These are phyloP conservation scores for Drosophila ohnishii DNA, from an alignment of 1,140 invertebrate species.

Conservation along the genomic window DNA sequence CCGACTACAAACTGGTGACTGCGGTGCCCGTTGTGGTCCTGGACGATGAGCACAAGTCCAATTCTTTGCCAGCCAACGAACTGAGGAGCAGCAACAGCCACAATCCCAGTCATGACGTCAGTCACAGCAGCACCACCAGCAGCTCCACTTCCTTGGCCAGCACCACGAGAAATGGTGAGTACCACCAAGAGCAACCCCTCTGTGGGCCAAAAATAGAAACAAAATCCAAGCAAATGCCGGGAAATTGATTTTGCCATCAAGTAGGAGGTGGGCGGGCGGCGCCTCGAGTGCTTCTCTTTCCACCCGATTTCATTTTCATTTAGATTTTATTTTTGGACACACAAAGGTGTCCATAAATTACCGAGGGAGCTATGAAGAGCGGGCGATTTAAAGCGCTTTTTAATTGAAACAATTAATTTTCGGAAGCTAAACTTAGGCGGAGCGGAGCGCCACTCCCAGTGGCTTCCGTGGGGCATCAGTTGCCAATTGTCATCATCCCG, in stretches of 20 bases:
- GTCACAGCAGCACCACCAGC: conserved; percentile 34
- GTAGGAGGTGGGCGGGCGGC: conserved; percentile 6
- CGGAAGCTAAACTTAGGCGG: conserved; percentile 31
- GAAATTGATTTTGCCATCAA: conserved; percentile 63
- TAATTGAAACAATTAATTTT: conserved; percentile 52
- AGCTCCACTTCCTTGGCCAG: conserved; percentile 50
- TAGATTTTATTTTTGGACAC: conserved; percentile 25
- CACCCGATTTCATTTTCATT: conserved; percentile 14
- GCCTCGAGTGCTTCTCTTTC: conserved; percentile 25
- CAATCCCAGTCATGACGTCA: conserved; percentile 31
- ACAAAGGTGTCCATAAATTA: conserved; percentile 43
- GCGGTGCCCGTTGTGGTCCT: conserved; percentile 86
- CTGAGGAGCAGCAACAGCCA: conserved; percentile 13
- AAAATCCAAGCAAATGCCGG: conserved; percentile 45
- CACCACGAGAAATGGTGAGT: conserved; percentile 78
- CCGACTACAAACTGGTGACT: conserved; percentile 85
- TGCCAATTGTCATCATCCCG: conserved; percentile 62
- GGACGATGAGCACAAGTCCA: conserved; percentile 84
- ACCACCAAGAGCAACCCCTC: conserved; percentile 1
- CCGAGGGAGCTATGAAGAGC: neutral
- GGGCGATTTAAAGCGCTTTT: conserved; percentile 29
- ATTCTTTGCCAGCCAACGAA: conserved; percentile 22
- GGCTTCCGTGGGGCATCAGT: conserved; percentile 36
- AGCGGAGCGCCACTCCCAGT: conserved; percentile 17
- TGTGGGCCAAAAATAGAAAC: conserved; percentile 39